Percentiles rank a stretch among this genome's conserved stretches.
Evolutionary conservation across 2,113 vertebrate genomes (phyloP).

Genomic region (Pedetes capensis): DNA sequence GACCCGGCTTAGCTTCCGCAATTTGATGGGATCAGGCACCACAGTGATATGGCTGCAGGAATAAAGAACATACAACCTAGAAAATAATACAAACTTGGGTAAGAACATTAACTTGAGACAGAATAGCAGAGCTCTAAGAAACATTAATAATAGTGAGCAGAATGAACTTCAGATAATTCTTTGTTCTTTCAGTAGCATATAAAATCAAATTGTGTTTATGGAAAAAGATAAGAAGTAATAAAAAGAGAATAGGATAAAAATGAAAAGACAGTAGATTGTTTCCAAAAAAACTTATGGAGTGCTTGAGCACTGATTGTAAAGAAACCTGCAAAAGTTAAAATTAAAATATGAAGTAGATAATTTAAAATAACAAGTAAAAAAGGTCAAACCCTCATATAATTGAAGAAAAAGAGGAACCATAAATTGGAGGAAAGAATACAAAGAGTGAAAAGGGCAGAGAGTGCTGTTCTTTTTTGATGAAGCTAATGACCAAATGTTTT

Average conservation of each 20-base stretch:
- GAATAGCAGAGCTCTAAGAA: not conserved
- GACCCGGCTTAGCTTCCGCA: no score
- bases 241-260: not conserved
- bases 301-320: not conserved
- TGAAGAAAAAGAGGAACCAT: not conserved
- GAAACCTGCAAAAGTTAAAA: not conserved
- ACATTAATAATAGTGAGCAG: not conserved
- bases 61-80: not conserved
- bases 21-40: no score
- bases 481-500: not conserved
- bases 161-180: not conserved
- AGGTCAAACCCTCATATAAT: no score
- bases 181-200: not conserved
- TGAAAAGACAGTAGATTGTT: not conserved
- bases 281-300: not conserved
- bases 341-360: not conserved
- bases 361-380: not conserved
- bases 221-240: not conserved
- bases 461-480: not conserved
- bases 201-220: not conserved
- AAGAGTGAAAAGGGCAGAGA: not conserved
- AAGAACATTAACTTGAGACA: not conserved
- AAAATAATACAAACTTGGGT: not conserved
- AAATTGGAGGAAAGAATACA: not conserved
- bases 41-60: no score